Evolutionary conservation across 2,113 vertebrate species (phyloP).

Genomic region (Brachirus orientalis): DNA sequence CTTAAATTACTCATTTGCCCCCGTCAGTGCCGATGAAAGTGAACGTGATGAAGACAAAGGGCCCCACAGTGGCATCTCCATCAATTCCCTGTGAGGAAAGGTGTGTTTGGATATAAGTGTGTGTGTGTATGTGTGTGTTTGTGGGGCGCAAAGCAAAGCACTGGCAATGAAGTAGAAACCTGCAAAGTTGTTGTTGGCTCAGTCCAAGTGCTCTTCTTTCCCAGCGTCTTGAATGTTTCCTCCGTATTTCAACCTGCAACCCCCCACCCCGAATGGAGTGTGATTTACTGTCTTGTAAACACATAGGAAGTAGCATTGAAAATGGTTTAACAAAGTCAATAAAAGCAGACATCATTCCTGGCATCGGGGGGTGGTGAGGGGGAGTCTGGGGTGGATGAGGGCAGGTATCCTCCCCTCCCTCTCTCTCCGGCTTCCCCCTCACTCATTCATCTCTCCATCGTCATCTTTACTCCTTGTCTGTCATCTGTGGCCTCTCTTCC

Average conservation of each 20-base stretch:
- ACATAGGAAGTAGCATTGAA: conserved; percentile 85
- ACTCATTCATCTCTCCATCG: conserved; percentile 40
- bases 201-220: conserved; percentile 37
- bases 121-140: background rate
- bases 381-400: conserved; percentile 40
- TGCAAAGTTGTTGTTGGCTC: conserved; percentile 60
- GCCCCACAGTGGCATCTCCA: conserved; percentile 16
- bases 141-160: conserved; percentile 14
- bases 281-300: conserved; percentile 87
- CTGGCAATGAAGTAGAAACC: conserved; percentile 47
- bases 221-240: conserved; percentile 49
- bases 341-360: conserved; percentile 84
- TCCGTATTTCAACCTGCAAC: conserved; percentile 42
- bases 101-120: conserved; percentile 1
- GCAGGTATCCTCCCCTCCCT: conserved; percentile 43
- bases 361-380: conserved; percentile 65
- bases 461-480: conserved; percentile 55
- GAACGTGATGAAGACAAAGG: conserved; percentile 30
- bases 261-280: conserved; percentile 62
- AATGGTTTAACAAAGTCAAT: conserved; percentile 87
- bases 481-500: conserved; percentile 46
- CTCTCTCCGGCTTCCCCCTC: conserved; percentile 18
- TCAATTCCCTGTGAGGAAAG: conserved; percentile 22
- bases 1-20: conserved; percentile 30
- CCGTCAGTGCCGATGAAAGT: conserved; percentile 16